Evolutionary conservation across 2,113 vertebrate genomes (phyloP).

Genomic region (Zeus faber): DNA sequence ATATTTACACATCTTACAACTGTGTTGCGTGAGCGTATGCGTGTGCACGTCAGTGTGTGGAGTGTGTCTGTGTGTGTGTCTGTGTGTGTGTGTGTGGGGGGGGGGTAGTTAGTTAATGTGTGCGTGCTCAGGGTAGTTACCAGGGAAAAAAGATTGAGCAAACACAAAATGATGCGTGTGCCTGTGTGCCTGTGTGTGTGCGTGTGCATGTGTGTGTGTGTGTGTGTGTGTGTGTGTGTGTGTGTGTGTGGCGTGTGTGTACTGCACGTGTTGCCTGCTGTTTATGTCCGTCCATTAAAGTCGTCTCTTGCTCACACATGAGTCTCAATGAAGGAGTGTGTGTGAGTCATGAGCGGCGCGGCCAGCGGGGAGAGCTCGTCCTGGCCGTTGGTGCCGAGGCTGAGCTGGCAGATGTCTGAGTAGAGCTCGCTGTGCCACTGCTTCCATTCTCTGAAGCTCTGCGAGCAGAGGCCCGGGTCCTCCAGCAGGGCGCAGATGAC

Average conservation of each 20-base stretch:
- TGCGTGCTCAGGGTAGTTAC: constrained; percentile 45
- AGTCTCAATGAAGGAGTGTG: constrained; percentile 90
- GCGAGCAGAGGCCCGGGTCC: constrained; percentile 82
- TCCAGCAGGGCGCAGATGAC: constrained; percentile 83
- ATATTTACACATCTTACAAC: constrained; percentile 83
- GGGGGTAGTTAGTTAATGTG: constrained; percentile 2
- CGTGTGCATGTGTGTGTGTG: constrained; percentile 31
- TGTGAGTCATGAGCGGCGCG: constrained; percentile 82
- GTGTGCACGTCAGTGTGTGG: constrained; percentile 4
- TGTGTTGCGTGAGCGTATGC: constrained; percentile 33
- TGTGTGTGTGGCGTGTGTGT: constrained; percentile 48
- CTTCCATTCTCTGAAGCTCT: constrained; percentile 90
- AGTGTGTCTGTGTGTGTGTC: constrained; percentile 40
- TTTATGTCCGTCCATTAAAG: neutral
- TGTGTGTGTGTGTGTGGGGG: constrained; percentile 20
- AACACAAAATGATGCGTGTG: constrained; percentile 26
- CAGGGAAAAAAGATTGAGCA: constrained; percentile 22
- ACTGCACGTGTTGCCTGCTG: constrained; percentile 36
- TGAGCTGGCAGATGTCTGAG: constrained; percentile 86
- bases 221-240: neutral
- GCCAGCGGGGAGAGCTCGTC: constrained; percentile 78
- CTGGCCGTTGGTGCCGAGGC: constrained; percentile 78
- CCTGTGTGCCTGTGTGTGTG: constrained; percentile 54
- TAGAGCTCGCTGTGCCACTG: constrained; percentile 88
- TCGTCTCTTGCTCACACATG: constrained; percentile 77